phyloP scores from a whole-genome alignment of 1,140 invertebrate genomes.

The Drosophila tristis region DNA sequence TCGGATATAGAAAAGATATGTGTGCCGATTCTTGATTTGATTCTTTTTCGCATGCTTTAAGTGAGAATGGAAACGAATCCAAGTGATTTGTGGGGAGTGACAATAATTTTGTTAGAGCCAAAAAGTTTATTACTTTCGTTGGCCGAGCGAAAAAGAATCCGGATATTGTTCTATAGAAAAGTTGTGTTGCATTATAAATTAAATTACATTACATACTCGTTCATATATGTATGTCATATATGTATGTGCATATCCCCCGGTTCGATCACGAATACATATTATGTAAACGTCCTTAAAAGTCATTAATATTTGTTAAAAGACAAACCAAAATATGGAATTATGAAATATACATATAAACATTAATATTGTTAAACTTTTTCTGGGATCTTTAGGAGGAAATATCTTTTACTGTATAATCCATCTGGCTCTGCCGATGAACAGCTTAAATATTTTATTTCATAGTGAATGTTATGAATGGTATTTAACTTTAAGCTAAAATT shows the following conservation, averaged over 20 bases:
- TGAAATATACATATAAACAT: slow-evolving; percentile 17
- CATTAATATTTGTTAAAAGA: slow-evolving; percentile 40
- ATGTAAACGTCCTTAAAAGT: slow-evolving; percentile 37
- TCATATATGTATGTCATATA: slow-evolving; percentile 1
- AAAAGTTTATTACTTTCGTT: slow-evolving; percentile 8
- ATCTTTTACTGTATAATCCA: neutral
- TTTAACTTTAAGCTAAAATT: too few relatives aligned
- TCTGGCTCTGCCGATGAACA: too few relatives aligned
- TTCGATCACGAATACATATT: slow-evolving; percentile 31
- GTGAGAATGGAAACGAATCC: neutral
- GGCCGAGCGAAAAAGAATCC: slow-evolving; percentile 5
- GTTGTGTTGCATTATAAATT: slow-evolving; percentile 18
- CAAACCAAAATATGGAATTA: slow-evolving; percentile 17
- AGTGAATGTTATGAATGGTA: too few relatives aligned
- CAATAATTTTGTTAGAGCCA: slow-evolving; percentile 54
- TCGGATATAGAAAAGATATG: neutral
- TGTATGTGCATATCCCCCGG: slow-evolving; percentile 25
- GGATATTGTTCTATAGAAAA: slow-evolving; percentile 39
- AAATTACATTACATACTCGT: neutral
- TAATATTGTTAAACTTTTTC: slow-evolving; percentile 35
- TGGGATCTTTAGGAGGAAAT: neutral
- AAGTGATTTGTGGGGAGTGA: slow-evolving; percentile 19
- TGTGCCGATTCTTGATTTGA: slow-evolving; percentile 11
- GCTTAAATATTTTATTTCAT: too few relatives aligned
- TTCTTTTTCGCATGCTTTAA: neutral